phyloP scores from a whole-genome alignment of 2,888 invertebrate genomes.

The Drosophila kanekoi region DNA sequence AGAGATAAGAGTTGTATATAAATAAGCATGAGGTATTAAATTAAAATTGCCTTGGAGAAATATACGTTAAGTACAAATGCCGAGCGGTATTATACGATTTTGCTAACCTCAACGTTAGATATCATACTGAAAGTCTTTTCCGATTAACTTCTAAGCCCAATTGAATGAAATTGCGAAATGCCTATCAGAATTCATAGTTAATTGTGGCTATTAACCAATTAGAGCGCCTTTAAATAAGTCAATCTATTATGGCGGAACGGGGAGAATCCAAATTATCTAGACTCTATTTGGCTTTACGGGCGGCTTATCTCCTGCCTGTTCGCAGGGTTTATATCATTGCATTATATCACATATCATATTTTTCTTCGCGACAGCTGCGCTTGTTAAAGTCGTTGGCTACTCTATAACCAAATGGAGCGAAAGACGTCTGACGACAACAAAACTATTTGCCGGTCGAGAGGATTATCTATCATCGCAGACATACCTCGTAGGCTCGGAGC shows the following conservation, averaged over 20 bases:
- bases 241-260: not conserved
- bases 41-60: slow-evolving; percentile 2
- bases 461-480: slow-evolving; percentile 85
- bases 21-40: slow-evolving; percentile 35
- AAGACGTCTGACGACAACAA: slow-evolving; percentile 50
- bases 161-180: not conserved
- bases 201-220: slow-evolving; percentile 1
- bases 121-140: not conserved
- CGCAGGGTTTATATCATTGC: not conserved
- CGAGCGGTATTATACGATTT: not conserved
- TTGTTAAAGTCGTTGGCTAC: slow-evolving; percentile 77
- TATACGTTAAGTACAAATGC: not conserved
- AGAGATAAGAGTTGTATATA: slow-evolving; percentile 52
- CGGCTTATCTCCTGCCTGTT: slow-evolving; percentile 12
- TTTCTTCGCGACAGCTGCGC: slow-evolving; percentile 53
- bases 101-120: no score
- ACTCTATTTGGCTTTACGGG: not conserved
- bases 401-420: slow-evolving; percentile 80
- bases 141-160: not conserved
- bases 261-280: not conserved
- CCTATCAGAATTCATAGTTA: slow-evolving; percentile 2
- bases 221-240: slow-evolving; percentile 3
- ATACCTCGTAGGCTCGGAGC: slow-evolving; percentile 86
- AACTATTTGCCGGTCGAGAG: slow-evolving; percentile 74
- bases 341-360: slow-evolving; percentile 6